Evolutionary conservation across 2,797 vertebrate species (phyloP).

Genomic region (Danio albolineatus): DNA sequence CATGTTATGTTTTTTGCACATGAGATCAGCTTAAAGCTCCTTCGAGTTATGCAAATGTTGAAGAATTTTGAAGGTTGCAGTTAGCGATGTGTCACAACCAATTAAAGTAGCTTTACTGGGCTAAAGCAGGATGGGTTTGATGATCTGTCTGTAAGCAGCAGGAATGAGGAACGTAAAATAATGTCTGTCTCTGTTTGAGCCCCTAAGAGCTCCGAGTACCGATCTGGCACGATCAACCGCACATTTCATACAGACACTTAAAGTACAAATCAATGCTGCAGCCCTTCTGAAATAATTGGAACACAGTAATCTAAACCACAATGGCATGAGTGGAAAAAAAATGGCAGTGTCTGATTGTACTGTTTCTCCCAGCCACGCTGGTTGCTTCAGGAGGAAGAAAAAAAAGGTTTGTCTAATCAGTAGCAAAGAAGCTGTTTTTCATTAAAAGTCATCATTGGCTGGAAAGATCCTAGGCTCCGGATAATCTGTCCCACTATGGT

Average conservation of each 20-base stretch:
- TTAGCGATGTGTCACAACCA: constrained; percentile 28
- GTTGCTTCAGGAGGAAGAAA: constrained; percentile 58
- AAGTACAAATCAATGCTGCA: constrained; percentile 73
- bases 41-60: constrained; percentile 58
- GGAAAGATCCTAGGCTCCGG: constrained; percentile 44
- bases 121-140: constrained; percentile 58
- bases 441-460: constrained; percentile 61
- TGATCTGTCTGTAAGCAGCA: constrained; percentile 62
- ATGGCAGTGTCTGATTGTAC: constrained; percentile 48
- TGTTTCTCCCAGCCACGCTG: constrained; percentile 47
- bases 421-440: constrained; percentile 58
- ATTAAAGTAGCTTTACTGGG: constrained; percentile 47
- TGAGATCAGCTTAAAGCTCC: constrained; percentile 17
- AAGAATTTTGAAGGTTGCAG: constrained; percentile 47
- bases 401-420: constrained; percentile 46
- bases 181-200: constrained; percentile 48
- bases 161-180: constrained; percentile 68
- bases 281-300: constrained; percentile 70
- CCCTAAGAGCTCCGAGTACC: constrained; percentile 47
- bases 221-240: constrained; percentile 66
- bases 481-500: constrained; percentile 45
- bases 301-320: constrained; percentile 64
- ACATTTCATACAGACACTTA: constrained; percentile 76
- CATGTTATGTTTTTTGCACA: constrained; percentile 19
- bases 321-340: constrained; percentile 61